Evolutionary conservation across 2,113 vertebrate genomes (phyloP).

Genomic region (Panurus biarmicus): DNA sequence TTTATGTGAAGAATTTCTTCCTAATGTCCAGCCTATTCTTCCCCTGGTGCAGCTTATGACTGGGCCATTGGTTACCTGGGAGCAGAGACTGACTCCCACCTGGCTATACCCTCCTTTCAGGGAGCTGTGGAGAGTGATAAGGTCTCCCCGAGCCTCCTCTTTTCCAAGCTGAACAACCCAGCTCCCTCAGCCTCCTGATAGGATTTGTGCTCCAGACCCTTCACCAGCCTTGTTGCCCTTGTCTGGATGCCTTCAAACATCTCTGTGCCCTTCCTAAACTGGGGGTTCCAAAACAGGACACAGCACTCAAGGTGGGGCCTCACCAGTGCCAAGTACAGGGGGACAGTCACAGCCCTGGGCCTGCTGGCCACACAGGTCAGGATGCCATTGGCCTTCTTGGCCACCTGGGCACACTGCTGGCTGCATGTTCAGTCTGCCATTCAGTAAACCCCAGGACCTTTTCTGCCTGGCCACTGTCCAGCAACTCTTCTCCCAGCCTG

Average conservation of each 20-base stretch:
- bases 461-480: neutral
- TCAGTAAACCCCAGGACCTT: neutral
- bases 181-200: neutral
- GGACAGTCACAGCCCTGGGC: neutral
- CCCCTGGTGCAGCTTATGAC: rapidly evolving
- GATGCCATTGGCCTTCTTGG: neutral
- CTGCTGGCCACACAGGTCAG: neutral
- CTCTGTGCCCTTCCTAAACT: too few species aligned
- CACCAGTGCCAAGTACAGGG: neutral
- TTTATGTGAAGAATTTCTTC: neutral
- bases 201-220: neutral
- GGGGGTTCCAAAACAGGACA: neutral
- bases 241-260: neutral
- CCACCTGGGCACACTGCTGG: neutral
- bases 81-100: neutral
- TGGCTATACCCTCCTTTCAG: neutral
- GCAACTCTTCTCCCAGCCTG: neutral
- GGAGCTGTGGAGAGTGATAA: neutral
- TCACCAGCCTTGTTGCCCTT: neutral
- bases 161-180: neutral
- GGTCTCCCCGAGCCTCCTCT: neutral
- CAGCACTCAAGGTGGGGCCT: neutral
- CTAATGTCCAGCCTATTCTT: neutral
- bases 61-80: neutral
- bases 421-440: neutral